Conservation (phyloP, 1,140 invertebrate species). For the Heliconius hewitsoni region DNA sequence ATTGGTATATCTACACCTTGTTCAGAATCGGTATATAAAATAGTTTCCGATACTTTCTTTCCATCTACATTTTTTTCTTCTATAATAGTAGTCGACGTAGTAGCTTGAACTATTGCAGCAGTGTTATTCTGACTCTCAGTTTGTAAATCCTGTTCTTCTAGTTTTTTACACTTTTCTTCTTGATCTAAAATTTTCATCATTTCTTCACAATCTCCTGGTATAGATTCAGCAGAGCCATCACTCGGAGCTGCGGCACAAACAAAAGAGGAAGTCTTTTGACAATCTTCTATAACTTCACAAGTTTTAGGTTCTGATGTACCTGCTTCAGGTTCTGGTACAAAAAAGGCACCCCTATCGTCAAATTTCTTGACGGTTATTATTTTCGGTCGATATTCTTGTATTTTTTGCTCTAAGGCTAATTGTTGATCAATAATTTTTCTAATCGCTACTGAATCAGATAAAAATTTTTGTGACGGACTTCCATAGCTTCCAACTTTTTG, state of each 20-base stretch:
- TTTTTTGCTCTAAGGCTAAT: conserved; percentile 73
- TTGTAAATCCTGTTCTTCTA: conserved; percentile 46
- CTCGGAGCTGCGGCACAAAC: conserved; percentile 81
- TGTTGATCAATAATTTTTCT: conserved; percentile 78
- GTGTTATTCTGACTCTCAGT: conserved; percentile 10
- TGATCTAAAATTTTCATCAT: conserved; percentile 78
- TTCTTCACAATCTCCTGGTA: conserved; percentile 77
- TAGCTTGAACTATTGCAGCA: conserved; percentile 36
- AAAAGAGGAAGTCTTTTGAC: conserved; percentile 73
- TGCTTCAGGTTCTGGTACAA: conserved; percentile 71
- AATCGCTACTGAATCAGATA: conserved; percentile 74
- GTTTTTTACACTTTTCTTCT: conserved; percentile 66
- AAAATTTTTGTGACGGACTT: conserved; percentile 78
- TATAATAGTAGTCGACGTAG: conserved; percentile 80
- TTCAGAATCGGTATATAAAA: conserved; percentile 74
- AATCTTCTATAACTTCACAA: conserved; percentile 65
- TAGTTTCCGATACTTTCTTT: conserved; percentile 81
- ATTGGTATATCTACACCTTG: conserved; percentile 72
- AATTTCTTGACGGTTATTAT: conserved; percentile 77
- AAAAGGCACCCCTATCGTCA: conserved; percentile 77
- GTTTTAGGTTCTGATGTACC: conserved; percentile 53
- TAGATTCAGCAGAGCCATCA: conserved; percentile 76
- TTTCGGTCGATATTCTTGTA: conserved; percentile 71
- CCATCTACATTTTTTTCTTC: conserved; percentile 80
- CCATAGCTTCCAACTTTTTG: conserved; percentile 81